These are phyloP conservation scores for Carposina sasakii DNA, from an alignment of 1,140 invertebrate genomes.

Conservation along the genomic window DNA sequence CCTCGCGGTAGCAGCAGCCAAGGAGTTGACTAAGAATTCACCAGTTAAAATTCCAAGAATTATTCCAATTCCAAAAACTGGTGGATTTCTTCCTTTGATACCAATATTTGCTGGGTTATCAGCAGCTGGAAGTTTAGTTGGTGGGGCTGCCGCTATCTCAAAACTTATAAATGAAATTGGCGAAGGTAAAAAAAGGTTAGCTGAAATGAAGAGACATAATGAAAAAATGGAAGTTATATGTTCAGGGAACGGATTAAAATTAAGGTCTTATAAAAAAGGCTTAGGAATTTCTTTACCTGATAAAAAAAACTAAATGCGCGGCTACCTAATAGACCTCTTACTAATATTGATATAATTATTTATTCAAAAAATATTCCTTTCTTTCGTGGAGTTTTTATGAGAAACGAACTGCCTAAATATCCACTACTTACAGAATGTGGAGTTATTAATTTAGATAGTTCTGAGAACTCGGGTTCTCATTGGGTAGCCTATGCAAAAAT, in stretches of 20 bases:
- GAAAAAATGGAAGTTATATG: conserved; percentile 35
- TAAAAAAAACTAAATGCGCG: conserved; percentile 26
- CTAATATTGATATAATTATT: conserved; percentile 27
- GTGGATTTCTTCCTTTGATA: conserved; percentile 42
- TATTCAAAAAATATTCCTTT: conserved; percentile 22
- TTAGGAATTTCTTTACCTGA: conserved; percentile 21
- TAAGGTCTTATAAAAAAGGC: conserved; percentile 36
- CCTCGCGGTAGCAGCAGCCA: conserved; percentile 4
- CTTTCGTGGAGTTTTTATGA: conserved; percentile 38
- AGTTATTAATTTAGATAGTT: conserved; percentile 36
- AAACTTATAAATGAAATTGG: conserved; percentile 29
- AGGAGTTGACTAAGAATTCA: not conserved
- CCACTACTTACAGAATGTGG: conserved; percentile 29
- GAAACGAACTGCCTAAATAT: conserved; percentile 28
- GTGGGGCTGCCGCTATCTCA: conserved; percentile 30
- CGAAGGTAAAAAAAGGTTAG: conserved; percentile 23
- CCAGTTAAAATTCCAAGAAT: conserved; percentile 34
- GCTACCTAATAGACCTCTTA: conserved; percentile 23
- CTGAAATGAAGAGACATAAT: conserved; percentile 40
- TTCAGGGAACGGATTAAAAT: conserved; percentile 34
- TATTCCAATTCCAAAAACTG: conserved; percentile 44
- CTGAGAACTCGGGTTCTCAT: conserved; percentile 31
- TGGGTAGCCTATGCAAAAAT: conserved; percentile 42
- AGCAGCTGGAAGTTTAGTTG: conserved; percentile 34
- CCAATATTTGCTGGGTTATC: conserved; percentile 48